A percentile compares a stretch with the other conserved stretches of the same genome.
Evolutionary conservation across 2,888 invertebrate genomes (phyloP).

Genomic region (Nemurella pictetii): DNA sequence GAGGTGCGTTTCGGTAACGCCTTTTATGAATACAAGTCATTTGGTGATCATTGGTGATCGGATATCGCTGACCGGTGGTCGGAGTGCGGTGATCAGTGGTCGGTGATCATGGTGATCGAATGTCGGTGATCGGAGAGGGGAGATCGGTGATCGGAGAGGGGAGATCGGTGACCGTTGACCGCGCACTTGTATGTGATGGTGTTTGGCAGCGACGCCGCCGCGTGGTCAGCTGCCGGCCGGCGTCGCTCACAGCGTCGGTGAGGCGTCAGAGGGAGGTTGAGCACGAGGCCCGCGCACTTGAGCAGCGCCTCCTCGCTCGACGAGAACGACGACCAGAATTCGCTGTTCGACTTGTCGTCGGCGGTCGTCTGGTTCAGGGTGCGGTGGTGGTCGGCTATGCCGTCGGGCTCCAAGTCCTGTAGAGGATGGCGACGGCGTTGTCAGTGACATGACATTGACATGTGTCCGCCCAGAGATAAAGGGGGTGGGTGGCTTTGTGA

Average conservation of each 20-base stretch:
- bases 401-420: slow-evolving; percentile 63
- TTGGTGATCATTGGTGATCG: no score
- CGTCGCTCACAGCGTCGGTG: slow-evolving; percentile 58
- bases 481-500: background rate
- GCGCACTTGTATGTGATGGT: slow-evolving; percentile 68
- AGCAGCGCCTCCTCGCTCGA: slow-evolving; percentile 76
- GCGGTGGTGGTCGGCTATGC: slow-evolving; percentile 65
- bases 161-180: slow-evolving; percentile 66
- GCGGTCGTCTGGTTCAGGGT: slow-evolving; percentile 66
- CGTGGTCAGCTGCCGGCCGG: slow-evolving; percentile 51
- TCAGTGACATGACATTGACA: background rate
- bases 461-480: background rate
- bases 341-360: slow-evolving; percentile 74
- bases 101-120: no score
- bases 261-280: slow-evolving; percentile 71
- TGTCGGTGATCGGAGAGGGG: no score
- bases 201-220: slow-evolving; percentile 60
- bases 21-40: no score
- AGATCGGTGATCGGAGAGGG: no score
- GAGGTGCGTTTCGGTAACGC: no score
- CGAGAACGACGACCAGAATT: slow-evolving; percentile 81
- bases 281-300: slow-evolving; percentile 72
- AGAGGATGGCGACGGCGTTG: slow-evolving; percentile 28
- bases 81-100: no score
- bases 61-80: no score